Percentiles rank a stretch among this genome's conserved stretches.
Evolutionary conservation across 2,797 vertebrate species (phyloP).

Genomic region (Chromobotia macracanthus): DNA sequence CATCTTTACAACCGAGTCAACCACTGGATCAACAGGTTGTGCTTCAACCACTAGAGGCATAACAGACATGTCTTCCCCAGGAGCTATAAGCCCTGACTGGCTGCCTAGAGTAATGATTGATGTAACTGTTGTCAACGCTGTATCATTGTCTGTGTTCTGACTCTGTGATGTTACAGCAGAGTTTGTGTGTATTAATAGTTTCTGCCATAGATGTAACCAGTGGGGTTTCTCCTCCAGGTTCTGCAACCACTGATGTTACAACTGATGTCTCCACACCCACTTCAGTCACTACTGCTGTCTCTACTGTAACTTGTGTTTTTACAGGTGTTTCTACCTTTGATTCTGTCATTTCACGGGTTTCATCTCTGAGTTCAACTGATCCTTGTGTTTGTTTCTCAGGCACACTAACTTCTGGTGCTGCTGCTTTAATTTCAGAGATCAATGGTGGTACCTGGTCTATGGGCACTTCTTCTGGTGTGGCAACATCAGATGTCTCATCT

Average conservation of each 20-base stretch:
- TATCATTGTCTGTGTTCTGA: conserved; percentile 28
- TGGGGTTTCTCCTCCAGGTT: conserved; percentile 37
- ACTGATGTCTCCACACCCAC: conserved; percentile 1
- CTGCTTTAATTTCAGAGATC: conserved; percentile 35
- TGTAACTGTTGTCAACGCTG: background rate
- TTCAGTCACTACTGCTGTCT: conserved; percentile 55
- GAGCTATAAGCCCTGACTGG: background rate
- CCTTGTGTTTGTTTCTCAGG: conserved; percentile 49
- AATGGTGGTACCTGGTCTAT: conserved; percentile 5
- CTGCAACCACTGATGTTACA: conserved; percentile 29
- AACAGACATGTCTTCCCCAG: background rate
- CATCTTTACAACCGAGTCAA: conserved; percentile 1
- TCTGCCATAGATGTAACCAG: conserved; percentile 27
- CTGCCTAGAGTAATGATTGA: background rate
- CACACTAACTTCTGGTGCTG: conserved; percentile 21
- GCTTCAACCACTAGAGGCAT: background rate
- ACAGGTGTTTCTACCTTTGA: conserved; percentile 48
- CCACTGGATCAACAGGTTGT: conserved; percentile 18
- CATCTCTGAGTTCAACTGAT: conserved; percentile 36
- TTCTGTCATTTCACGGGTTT: conserved; percentile 26
- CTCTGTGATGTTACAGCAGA: background rate
- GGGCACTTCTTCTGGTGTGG: conserved; percentile 6
- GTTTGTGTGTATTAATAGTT: too few species aligned
- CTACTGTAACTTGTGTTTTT: conserved; percentile 34
- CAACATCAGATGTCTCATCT: background rate